These are phyloP conservation scores for Tetrao urogallus DNA, from an alignment of 2,113 vertebrate species.

Conservation along the genomic window DNA sequence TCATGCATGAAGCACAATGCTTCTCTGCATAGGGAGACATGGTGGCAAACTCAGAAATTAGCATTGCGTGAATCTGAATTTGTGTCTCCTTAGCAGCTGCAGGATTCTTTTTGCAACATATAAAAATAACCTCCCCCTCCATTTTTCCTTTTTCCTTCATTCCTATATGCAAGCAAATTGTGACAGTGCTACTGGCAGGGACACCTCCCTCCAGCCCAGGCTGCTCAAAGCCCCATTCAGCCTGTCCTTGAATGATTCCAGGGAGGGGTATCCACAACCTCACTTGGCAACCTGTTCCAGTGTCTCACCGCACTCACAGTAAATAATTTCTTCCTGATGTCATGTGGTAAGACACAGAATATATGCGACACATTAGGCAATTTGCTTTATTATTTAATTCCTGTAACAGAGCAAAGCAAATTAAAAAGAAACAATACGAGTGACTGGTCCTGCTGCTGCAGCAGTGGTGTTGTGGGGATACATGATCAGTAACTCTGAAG, in stretches of 20 bases:
- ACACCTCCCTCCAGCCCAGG: no score
- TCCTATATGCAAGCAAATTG: background rate
- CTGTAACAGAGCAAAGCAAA: background rate
- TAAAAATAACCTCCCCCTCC: background rate
- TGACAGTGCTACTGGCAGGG: background rate
- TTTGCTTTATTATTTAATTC: background rate
- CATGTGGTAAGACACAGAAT: background rate
- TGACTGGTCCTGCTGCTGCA: background rate
- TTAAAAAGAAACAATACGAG: background rate
- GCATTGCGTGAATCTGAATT: fast-evolving
- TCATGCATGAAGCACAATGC: background rate
- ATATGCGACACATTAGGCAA: background rate
- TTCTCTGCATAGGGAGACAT: background rate
- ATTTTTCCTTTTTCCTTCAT: background rate
- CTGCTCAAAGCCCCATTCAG: no score
- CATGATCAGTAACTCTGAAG: background rate
- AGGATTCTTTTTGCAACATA: background rate
- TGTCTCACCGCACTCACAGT: no score
- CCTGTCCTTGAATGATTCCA: no score
- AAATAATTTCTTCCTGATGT: no score
- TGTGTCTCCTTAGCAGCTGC: background rate
- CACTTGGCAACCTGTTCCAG: no score
- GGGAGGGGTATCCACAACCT: no score
- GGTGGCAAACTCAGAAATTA: background rate
- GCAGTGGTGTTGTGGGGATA: background rate